These are phyloP conservation scores for Agrypnia vestita DNA, from an alignment of 1,140 invertebrate genomes.

Conservation along the genomic window DNA sequence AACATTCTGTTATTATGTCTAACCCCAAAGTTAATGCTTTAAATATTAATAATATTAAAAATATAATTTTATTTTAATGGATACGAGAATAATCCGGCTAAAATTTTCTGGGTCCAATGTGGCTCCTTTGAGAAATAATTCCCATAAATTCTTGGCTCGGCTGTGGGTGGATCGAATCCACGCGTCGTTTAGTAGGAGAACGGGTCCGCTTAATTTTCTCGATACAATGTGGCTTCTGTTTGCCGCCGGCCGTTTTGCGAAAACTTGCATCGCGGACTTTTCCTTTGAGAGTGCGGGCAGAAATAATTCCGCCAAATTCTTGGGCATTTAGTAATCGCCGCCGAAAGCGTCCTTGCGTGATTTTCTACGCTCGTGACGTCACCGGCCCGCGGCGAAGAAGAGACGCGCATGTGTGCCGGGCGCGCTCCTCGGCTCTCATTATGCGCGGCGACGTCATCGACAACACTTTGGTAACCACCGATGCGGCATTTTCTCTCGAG, in stretches of 20 bases:
- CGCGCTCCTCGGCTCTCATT: background rate
- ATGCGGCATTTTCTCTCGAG: background rate
- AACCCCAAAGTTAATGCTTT: too few relatives aligned
- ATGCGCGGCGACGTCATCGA: background rate
- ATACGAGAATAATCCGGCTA: too few relatives aligned
- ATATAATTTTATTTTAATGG: too few relatives aligned
- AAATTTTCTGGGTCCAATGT: too few relatives aligned
- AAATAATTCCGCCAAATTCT: slow-evolving; percentile 20
- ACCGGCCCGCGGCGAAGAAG: background rate
- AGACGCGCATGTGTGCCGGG: background rate
- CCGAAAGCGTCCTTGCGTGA: slow-evolving; percentile 4
- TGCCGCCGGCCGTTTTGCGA: background rate
- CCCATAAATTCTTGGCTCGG: too few relatives aligned
- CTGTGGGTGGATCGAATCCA: too few relatives aligned
- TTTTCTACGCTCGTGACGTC: slow-evolving; percentile 17
- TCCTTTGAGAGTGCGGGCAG: slow-evolving; percentile 13
- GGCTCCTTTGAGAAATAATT: too few relatives aligned
- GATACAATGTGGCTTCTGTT: too few relatives aligned
- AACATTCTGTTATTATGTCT: too few relatives aligned
- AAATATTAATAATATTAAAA: too few relatives aligned
- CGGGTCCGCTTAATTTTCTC: too few relatives aligned
- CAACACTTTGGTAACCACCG: slow-evolving; percentile 20
- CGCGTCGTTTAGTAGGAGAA: too few relatives aligned
- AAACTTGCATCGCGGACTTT: slow-evolving; percentile 29
- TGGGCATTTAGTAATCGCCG: slow-evolving; percentile 35